These are phyloP conservation scores for Heliconius eleuchia DNA, from an alignment of 1,140 invertebrate genomes.

Conservation along the genomic window DNA sequence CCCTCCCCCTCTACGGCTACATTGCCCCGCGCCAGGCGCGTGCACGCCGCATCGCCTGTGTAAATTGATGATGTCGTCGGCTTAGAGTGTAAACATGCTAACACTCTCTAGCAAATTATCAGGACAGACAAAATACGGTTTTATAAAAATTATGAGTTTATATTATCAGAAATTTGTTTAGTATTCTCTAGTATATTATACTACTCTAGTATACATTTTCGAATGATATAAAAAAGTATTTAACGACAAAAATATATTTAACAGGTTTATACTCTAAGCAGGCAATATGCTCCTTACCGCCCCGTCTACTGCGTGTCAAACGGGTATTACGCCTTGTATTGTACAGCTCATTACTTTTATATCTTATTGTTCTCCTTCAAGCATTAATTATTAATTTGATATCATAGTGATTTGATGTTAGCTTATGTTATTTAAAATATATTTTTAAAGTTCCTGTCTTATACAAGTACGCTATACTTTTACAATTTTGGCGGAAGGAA, in stretches of 20 bases:
- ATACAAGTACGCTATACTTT: background rate
- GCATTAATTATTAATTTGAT: background rate
- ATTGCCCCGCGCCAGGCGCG: constrained; percentile 31
- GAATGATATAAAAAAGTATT: too few relatives aligned
- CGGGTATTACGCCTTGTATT: background rate
- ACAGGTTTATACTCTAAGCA: too few relatives aligned
- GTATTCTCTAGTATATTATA: too few relatives aligned
- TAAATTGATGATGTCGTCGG: constrained; percentile 14
- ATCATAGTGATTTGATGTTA: background rate
- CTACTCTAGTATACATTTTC: too few relatives aligned
- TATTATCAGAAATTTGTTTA: too few relatives aligned
- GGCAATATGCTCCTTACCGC: too few relatives aligned
- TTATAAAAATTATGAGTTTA: too few relatives aligned
- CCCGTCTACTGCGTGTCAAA: too few relatives aligned
- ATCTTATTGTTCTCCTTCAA: background rate
- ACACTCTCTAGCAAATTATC: too few relatives aligned
- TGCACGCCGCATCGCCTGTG: constrained; percentile 39
- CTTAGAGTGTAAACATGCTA: too few relatives aligned
- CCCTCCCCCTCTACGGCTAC: constrained; percentile 23
- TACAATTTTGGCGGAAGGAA: background rate
- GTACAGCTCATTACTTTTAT: background rate
- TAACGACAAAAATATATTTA: too few relatives aligned
- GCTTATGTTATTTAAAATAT: background rate
- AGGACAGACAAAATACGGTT: too few relatives aligned
- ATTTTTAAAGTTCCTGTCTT: background rate